A percentile compares a stretch with the other conserved stretches of the same genome.
Conservation (phyloP, 1,140 invertebrate genomes). For the Dolichoris vasculosae region DNA sequence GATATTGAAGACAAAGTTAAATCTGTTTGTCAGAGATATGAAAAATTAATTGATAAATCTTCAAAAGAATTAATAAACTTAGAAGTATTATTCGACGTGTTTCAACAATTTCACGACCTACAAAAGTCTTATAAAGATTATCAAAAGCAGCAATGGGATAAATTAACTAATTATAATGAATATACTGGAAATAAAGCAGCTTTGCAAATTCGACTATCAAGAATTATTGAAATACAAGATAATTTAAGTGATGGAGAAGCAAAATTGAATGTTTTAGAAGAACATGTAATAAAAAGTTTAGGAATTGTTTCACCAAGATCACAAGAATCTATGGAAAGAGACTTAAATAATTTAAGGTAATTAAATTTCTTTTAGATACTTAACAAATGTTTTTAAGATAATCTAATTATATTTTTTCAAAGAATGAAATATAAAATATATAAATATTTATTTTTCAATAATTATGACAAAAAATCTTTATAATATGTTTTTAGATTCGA, state of each 20-base stretch:
- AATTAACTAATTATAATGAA: constrained; percentile 84
- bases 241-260: constrained; percentile 83
- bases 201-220: constrained; percentile 82
- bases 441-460: not conserved
- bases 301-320: constrained; percentile 82
- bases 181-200: constrained; percentile 87
- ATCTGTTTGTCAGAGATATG: constrained; percentile 84
- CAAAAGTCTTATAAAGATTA: constrained; percentile 89
- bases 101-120: constrained; percentile 89
- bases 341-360: constrained; percentile 83
- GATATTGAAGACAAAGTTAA: constrained; percentile 82
- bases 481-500: constrained; percentile 76
- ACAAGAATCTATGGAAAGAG: constrained; percentile 87
- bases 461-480: not conserved
- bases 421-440: not conserved
- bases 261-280: constrained; percentile 81
- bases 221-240: constrained; percentile 86
- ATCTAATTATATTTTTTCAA: not conserved
- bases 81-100: constrained; percentile 84
- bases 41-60: constrained; percentile 78
- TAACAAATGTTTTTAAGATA: not conserved
- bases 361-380: constrained; percentile 48
- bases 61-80: constrained; percentile 80
- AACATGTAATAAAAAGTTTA: constrained; percentile 81
- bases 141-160: constrained; percentile 91